Evolutionary conservation across 2,797 vertebrate genomes (phyloP).

Genomic region (Acipenser ruthenus): DNA sequence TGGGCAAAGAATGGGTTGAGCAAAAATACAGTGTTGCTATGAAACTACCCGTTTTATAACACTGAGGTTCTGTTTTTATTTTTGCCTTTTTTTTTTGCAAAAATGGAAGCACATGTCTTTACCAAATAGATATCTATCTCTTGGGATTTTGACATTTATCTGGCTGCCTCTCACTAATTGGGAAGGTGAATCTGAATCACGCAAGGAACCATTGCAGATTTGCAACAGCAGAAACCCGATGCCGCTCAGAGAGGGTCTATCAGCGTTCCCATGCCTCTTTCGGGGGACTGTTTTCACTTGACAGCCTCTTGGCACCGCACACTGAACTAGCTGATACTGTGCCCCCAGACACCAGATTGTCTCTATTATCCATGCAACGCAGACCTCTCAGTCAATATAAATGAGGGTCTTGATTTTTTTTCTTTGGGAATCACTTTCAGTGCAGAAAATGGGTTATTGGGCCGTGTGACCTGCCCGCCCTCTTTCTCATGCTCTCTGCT

Average conservation of each 20-base stretch:
- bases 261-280: neutral
- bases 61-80: too few species aligned
- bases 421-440: neutral
- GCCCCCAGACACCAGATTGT: conserved; percentile 6
- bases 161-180: conserved; percentile 1
- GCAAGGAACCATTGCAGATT: conserved; percentile 6
- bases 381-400: neutral
- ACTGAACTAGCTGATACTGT: conserved; percentile 5
- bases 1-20: too few species aligned
- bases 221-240: conserved; percentile 13
- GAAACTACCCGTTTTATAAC: too few species aligned
- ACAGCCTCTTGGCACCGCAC: conserved; percentile 14
- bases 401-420: neutral
- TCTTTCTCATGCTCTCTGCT: neutral
- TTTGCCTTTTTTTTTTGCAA: too few species aligned
- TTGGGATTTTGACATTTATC: neutral
- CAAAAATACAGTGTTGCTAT: too few species aligned
- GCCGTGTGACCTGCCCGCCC: neutral
- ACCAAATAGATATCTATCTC: too few species aligned
- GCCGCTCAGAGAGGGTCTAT: neutral
- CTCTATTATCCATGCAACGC: neutral
- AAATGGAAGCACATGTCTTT: too few species aligned
- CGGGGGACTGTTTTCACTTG: neutral
- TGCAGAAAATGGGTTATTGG: neutral
- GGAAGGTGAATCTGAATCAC: conserved; percentile 1